Evolutionary conservation across 2,797 vertebrate genomes (phyloP), one percentile per base, ranked within the genome.

Genomic region (Coendou prehensilis): DNA sequence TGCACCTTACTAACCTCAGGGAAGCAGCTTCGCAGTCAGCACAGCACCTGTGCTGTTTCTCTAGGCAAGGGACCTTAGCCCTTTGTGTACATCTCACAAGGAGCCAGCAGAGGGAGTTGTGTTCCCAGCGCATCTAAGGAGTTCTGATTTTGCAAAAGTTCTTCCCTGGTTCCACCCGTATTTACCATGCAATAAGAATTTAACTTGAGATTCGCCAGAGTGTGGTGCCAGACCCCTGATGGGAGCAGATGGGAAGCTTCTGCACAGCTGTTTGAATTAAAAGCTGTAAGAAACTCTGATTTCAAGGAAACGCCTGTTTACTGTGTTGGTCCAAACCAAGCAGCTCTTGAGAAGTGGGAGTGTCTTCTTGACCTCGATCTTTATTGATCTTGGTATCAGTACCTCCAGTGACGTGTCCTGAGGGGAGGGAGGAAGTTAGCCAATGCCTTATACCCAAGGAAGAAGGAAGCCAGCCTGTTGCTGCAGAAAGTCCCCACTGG

Each of bases 21-120:
- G 67, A 78, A 94, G 78, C 52, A 30, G 26, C 59, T 69, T 83
- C 84, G 20, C 37, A 50, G 0, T 63, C 9, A 26, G 59, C 76
- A 8, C 17, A 22, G 14, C 37, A 15, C 28, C 20, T n/a, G 0
- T 30, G 63, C 52, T 54, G 28, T 81, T 52, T 90, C 26, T 50
- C 10, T 28, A 20, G 37, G 64, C 52, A 13, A 45, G 28, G 26
- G 37, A n/a, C 56, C 57, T 61, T 85, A 80, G 59, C 57, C 56
- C 52, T 94, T 61, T 8, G 3, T 89, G 85, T 78, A 56, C 13
- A 13, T 78, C 71, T 41, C 92, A 87, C 52, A 64, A 28, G n/a
- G 37, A 92, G 52, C 98, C 98, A 63, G 96, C 97, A 99, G 98
- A 97, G 98, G 98, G 98, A 97, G 98, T 91, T 91, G 69, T 97